A percentile compares a stretch with the other conserved stretches of the same genome.
Evolutionary conservation across 35 echinoderm and acorn worm species (phyloP).

Genomic region (Patiria miniata): DNA sequence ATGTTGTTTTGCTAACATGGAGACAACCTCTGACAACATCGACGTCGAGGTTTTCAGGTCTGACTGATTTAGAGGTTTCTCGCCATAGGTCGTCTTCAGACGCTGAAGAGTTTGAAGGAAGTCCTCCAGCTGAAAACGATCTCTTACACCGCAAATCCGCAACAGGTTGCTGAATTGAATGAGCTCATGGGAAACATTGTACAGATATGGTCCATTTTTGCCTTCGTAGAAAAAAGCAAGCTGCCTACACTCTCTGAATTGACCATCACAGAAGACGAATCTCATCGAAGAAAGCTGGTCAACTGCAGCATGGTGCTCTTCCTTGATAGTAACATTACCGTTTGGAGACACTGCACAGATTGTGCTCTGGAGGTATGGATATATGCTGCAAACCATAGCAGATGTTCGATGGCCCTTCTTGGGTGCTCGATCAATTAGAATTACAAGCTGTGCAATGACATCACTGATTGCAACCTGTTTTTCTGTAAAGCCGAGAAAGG

Average conservation of each 20-base stretch:
- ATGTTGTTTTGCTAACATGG: neutral
- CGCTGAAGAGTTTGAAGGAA: neutral
- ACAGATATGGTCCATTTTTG: constrained; percentile 2
- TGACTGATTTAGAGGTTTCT: neutral
- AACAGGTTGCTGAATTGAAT: constrained; percentile 34
- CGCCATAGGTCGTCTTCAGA: neutral
- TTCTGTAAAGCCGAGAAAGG: constrained; percentile 19
- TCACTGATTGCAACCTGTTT: neutral
- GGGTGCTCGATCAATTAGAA: neutral
- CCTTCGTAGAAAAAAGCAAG: constrained; percentile 8
- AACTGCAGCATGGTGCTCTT: neutral
- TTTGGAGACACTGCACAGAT: neutral
- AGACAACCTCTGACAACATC: constrained; percentile 12
- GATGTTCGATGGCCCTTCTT: neutral
- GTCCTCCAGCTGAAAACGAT: constrained; percentile 24
- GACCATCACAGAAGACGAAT: constrained; percentile 2
- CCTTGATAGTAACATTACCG: too few relatives aligned
- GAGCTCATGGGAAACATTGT: neutral
- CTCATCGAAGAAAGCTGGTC: neutral
- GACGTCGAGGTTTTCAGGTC: neutral
- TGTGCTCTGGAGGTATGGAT: constrained; percentile 15
- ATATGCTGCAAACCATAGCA: neutral
- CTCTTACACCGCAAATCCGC: constrained; percentile 28
- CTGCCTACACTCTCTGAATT: neutral
- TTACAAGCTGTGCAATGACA: neutral